Percentiles rank a stretch among this genome's conserved stretches.
Conservation (phyloP, 1,140 invertebrate genomes). For the Heliconius himera region DNA sequence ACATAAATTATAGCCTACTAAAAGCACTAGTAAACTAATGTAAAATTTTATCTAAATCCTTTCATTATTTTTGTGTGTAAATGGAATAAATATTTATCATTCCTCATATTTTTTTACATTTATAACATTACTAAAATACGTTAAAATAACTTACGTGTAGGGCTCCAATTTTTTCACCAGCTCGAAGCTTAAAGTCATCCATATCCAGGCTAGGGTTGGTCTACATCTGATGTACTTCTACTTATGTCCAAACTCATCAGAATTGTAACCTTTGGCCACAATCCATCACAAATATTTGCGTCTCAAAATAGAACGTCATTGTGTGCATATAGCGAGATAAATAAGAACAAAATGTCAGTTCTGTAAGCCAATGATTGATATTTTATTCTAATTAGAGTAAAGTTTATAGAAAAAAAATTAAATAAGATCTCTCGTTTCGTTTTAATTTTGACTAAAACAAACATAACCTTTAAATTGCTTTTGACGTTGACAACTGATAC, state of each 20-base stretch:
- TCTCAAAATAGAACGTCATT: conserved; percentile 72
- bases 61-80: too few species aligned
- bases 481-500: conserved; percentile 24
- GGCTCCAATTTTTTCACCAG: conserved; percentile 70
- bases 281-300: conserved; percentile 66
- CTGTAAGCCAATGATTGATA: conserved; percentile 19
- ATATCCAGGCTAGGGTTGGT: conserved; percentile 56
- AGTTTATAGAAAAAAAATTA: conserved; percentile 30
- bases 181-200: conserved; percentile 71
- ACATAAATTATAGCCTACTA: too few species aligned
- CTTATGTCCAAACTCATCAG: conserved; percentile 64
- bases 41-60: too few species aligned
- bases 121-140: too few species aligned
- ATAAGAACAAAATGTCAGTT: conserved; percentile 25
- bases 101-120: too few species aligned
- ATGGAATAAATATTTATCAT: too few species aligned
- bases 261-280: conserved; percentile 75
- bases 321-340: conserved; percentile 29
- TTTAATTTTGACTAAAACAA: conserved; percentile 46
- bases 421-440: conserved; percentile 19
- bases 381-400: conserved; percentile 21
- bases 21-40: too few species aligned
- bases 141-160: conserved; percentile 63
- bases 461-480: conserved; percentile 49
- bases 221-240: conserved; percentile 54